Base-by-base conservation (phyloP, 2,797 vertebrate genomes). In the Phalanger gymnotis region DNA sequence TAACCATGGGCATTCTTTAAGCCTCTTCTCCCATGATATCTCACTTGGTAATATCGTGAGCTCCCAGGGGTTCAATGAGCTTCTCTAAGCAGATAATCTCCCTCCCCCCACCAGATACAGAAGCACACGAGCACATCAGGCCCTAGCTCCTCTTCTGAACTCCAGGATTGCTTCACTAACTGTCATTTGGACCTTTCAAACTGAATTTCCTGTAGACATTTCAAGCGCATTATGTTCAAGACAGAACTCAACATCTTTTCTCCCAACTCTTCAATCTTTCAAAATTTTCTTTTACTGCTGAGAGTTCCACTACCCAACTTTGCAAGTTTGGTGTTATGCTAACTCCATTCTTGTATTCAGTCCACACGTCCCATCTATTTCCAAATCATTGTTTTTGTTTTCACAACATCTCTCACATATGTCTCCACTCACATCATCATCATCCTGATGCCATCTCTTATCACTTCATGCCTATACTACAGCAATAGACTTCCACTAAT, bases 41-140 rank as follows among this genome's bases (percentile, higher is more conserved):
- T 66, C 14, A 66, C 14, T 66, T 66, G 31, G 61, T n/a, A 66
- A 66, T n/a, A 14, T n/a, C 25, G 19, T 19, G 61, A 61, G 16
- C 14, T 66, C 34, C 14, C 5, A 66, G 61, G 34, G 61, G 61
- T n/a, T 66, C 61, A 66, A 19, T 66, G 13, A n/a, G n/a, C 14
- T 61, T 61, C 57, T 66, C 34, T 66, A 66, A 16, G 34, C 25
- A 19, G 58, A n/a, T n/a, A n/a, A n/a, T n/a, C n/a, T n/a, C n/a
- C n/a, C n/a, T n/a, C n/a, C n/a, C n/a, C n/a, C n/a, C n/a, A n/a
- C n/a, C n/a, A n/a, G n/a, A n/a, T n/a, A n/a, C n/a, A n/a, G n/a
- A n/a, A n/a, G n/a, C n/a, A n/a, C 61, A n/a, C 1, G 0, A 5
- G 2, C 31, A 66, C 61, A 16, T n/a, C 4, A 1, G n/a, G 1